phyloP scores from a whole-genome alignment of 2,888 invertebrate species.

The Nycteola revayana region DNA sequence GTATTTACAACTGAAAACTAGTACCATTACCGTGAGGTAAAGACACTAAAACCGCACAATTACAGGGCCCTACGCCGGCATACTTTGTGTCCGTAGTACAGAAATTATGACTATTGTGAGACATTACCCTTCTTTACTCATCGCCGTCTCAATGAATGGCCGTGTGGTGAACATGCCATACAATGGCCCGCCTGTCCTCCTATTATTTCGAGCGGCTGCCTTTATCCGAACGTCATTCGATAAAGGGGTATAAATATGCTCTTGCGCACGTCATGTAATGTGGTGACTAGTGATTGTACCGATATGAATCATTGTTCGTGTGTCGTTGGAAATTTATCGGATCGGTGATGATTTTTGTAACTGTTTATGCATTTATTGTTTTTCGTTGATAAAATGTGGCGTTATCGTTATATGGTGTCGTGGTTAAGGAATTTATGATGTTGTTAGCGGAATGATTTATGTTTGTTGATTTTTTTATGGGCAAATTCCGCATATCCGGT shows the following conservation, averaged over 20 bases:
- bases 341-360: slow-evolving; percentile 29
- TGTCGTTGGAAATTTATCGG: slow-evolving; percentile 36
- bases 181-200: slow-evolving; percentile 61
- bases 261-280: slow-evolving; percentile 57
- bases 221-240: slow-evolving; percentile 58
- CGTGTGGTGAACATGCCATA: slow-evolving; percentile 44
- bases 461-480: too few species aligned
- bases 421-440: slow-evolving; percentile 1
- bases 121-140: slow-evolving; percentile 58
- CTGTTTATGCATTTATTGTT: slow-evolving; percentile 6
- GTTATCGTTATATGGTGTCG: slow-evolving; percentile 1
- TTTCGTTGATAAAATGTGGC: slow-evolving; percentile 3
- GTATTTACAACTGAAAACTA: too few species aligned
- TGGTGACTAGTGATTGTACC: slow-evolving; percentile 39
- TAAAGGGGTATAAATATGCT: slow-evolving; percentile 62
- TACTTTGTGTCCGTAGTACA: slow-evolving; percentile 35
- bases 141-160: slow-evolving; percentile 61
- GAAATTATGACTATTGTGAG: slow-evolving; percentile 57
- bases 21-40: slow-evolving; percentile 15
- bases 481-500: too few species aligned
- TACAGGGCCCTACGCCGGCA: slow-evolving; percentile 32
- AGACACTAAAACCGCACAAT: slow-evolving; percentile 22
- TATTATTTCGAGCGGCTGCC: slow-evolving; percentile 65
- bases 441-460: too few species aligned
- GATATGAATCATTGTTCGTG: slow-evolving; percentile 34